phyloP scores from a whole-genome alignment of 2,888 invertebrate genomes.

The Ophion obscuratus region DNA sequence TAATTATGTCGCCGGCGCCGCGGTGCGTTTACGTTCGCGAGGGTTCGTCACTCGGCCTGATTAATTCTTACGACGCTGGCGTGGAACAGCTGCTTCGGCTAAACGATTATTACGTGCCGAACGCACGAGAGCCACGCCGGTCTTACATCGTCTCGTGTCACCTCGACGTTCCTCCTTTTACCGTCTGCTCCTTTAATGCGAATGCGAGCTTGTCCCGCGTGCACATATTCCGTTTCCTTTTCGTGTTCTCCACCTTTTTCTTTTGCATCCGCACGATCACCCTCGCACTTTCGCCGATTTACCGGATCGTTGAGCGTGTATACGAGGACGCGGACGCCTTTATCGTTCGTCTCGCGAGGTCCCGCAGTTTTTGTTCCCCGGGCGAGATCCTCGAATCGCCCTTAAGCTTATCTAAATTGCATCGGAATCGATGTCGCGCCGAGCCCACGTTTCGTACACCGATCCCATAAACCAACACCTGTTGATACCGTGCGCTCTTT shows the following conservation, averaged over 20 bases:
- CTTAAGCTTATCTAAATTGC: conserved; percentile 83
- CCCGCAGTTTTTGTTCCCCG: conserved; percentile 70
- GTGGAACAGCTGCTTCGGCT: conserved; percentile 60
- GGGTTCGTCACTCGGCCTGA: conserved; percentile 46
- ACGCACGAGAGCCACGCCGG: conserved; percentile 9
- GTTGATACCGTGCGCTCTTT: conserved; percentile 76
- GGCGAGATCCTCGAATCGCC: conserved; percentile 77
- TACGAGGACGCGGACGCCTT: conserved; percentile 70
- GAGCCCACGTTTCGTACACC: conserved; percentile 78
- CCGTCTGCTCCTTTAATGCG: conserved; percentile 30
- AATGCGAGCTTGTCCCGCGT: conserved; percentile 4
- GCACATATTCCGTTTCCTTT: not conserved
- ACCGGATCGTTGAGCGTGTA: conserved; percentile 69
- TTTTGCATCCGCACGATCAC: conserved; percentile 24
- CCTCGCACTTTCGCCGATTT: conserved; percentile 64
- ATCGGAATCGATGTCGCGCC: conserved; percentile 82
- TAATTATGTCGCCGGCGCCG: conserved; percentile 34
- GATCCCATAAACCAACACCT: conserved; percentile 82
- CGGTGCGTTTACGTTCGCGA: conserved; percentile 24
- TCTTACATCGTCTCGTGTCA: conserved; percentile 50
- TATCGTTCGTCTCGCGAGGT: conserved; percentile 71
- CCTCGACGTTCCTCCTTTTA: not conserved
- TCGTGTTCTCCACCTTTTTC: not conserved
- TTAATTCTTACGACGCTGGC: conserved; percentile 59
- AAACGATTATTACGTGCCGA: conserved; percentile 57